Conservation (phyloP, 2,797 vertebrate species). For the Lepidocolaptes lacrymiger region DNA sequence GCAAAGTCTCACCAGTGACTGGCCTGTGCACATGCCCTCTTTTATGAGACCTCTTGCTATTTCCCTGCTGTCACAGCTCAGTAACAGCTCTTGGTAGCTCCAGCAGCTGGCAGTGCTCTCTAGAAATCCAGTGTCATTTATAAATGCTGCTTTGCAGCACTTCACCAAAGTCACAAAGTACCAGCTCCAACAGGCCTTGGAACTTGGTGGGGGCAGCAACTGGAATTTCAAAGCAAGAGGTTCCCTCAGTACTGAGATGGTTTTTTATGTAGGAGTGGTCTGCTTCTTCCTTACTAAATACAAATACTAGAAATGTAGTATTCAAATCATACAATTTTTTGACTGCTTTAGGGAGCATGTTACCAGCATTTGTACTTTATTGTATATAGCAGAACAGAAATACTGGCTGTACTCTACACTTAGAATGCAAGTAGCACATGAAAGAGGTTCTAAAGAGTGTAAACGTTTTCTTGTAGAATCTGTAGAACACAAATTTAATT, state of each 20-base stretch:
- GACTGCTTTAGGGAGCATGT: background rate
- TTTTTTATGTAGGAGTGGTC: background rate
- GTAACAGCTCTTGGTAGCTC: background rate
- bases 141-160: background rate
- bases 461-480: background rate
- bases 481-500: background rate
- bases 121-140: accelerated
- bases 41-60: background rate
- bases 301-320: background rate
- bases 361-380: background rate
- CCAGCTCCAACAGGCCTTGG: background rate
- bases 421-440: background rate
- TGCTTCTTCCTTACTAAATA: background rate
- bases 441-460: background rate
- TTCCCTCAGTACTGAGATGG: background rate
- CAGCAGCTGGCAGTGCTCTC: background rate
- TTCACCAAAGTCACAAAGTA: background rate
- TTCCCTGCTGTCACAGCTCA: background rate
- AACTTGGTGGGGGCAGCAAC: background rate
- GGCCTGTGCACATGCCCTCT: accelerated
- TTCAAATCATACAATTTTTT: background rate
- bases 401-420: background rate
- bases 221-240: background rate
- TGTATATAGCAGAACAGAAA: background rate
- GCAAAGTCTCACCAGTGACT: background rate